Conservation (phyloP, 2,797 vertebrate genomes). For the Glyptemys insculpta region DNA sequence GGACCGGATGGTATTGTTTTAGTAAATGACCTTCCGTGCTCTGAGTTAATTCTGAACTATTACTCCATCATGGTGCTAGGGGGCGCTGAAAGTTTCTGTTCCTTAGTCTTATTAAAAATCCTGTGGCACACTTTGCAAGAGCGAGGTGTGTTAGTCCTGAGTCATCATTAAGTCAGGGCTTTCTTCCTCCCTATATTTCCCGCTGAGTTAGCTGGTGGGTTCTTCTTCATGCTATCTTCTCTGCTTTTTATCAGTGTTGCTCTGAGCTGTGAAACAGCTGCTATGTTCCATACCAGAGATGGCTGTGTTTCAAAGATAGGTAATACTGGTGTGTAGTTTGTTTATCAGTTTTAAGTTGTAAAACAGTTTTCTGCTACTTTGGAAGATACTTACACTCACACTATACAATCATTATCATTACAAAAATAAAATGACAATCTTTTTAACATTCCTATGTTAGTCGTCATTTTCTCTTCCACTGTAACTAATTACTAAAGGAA, state of each 20-base stretch:
- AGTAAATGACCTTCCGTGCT: background rate
- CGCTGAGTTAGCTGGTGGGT: background rate
- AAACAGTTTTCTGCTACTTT: background rate
- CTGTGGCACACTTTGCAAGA: background rate
- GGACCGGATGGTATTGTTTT: background rate
- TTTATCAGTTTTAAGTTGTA: slow-evolving; percentile 19
- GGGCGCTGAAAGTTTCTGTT: accelerated
- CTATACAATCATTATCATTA: background rate
- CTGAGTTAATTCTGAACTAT: background rate
- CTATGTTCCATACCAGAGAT: slow-evolving; percentile 41
- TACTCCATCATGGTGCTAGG: background rate
- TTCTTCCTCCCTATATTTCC: background rate
- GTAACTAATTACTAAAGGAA: background rate
- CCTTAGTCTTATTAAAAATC: slow-evolving; percentile 2
- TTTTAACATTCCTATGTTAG: background rate
- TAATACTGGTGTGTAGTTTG: slow-evolving; percentile 28
- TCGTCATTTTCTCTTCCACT: background rate
- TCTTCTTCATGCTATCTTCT: slow-evolving; percentile 30
- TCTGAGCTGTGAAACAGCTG: slow-evolving; percentile 32
- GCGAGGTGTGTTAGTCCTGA: background rate
- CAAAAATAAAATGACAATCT: background rate
- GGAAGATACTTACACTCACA: background rate
- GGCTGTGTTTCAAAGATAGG: slow-evolving; percentile 57
- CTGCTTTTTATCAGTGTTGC: slow-evolving; percentile 25
- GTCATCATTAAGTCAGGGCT: slow-evolving; percentile 33